A percentile compares a stretch with the other conserved stretches of the same genome.
Evolutionary conservation across 2,888 invertebrate genomes (phyloP).

Genomic region (Phyto melanocephala): DNA sequence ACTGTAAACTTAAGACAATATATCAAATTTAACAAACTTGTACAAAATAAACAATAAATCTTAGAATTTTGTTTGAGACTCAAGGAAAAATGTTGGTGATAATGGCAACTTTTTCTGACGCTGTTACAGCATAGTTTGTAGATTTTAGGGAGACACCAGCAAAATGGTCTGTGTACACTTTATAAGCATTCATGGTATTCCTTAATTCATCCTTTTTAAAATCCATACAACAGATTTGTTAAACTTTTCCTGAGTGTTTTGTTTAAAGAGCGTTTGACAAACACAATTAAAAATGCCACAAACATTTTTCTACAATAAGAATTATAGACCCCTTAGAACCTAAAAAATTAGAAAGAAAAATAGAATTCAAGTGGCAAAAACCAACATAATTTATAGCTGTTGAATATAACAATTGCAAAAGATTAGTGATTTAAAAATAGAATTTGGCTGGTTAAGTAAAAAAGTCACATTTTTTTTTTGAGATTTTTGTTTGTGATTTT

Average conservation of each 20-base stretch:
- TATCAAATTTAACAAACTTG: conserved; percentile 1
- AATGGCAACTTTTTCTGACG: background rate
- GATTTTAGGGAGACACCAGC: too few species aligned
- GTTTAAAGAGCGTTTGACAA: conserved; percentile 12
- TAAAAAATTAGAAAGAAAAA: background rate
- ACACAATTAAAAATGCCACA: conserved; percentile 6
- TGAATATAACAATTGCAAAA: conserved; percentile 19
- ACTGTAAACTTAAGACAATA: conserved; percentile 19
- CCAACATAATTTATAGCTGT: conserved; percentile 30
- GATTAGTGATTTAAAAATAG: background rate
- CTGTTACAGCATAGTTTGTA: too few species aligned
- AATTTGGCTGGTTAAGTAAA: conserved; percentile 1
- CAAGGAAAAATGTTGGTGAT: background rate
- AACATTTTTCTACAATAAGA: conserved; percentile 7
- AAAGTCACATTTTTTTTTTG: background rate
- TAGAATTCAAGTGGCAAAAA: background rate
- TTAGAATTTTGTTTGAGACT: background rate
- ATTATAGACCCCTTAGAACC: background rate
- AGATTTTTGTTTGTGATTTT: too few species aligned
- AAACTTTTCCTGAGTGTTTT: background rate
- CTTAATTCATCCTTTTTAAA: too few species aligned
- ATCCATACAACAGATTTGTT: background rate
- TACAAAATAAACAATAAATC: conserved; percentile 13
- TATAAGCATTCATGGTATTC: too few species aligned
- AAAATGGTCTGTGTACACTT: too few species aligned